Evolutionary conservation across 64 coral and sea anemone species (phyloP).

Genomic region (Montipora foliosa): DNA sequence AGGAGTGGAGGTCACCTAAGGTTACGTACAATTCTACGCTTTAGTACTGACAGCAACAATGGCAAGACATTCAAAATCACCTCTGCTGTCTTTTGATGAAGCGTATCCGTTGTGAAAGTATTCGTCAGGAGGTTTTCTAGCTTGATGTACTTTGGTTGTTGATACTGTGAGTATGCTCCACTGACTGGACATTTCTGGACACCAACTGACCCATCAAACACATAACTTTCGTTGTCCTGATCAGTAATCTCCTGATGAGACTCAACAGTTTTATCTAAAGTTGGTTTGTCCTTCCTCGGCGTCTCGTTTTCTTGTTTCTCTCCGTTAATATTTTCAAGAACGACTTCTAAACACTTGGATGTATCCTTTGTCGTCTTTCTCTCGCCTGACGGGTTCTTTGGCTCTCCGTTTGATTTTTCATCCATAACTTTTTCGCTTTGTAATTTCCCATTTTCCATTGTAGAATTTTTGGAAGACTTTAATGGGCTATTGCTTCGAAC

Average conservation of each 20-base stretch:
- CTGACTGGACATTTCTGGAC: slow-evolving; percentile 65
- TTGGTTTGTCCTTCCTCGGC: not conserved
- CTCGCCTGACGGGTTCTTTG: no score
- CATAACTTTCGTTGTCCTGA: not conserved
- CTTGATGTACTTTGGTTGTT: slow-evolving; percentile 85
- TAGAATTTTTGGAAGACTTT: not conserved
- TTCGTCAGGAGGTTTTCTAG: slow-evolving; percentile 79
- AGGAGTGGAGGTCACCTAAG: no score
- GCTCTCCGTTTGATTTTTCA: not conserved
- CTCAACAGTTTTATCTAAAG: not conserved
- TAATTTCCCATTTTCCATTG: not conserved
- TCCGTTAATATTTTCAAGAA: no score
- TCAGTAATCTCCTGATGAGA: not conserved
- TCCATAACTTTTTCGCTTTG: not conserved
- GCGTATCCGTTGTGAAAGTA: slow-evolving; percentile 83
- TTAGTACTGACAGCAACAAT: not conserved
- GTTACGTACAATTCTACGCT: no score
- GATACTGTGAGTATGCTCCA: slow-evolving; percentile 1
- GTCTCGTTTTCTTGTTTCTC: not conserved
- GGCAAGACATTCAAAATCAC: slow-evolving; percentile 44
- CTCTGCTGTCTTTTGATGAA: slow-evolving; percentile 82
- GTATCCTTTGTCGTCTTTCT: no score
- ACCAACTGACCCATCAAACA: not conserved
- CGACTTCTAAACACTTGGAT: no score
- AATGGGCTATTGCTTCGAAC: not conserved